Conservation (phyloP, 2,113 vertebrate genomes). For the Naja naja region DNA sequence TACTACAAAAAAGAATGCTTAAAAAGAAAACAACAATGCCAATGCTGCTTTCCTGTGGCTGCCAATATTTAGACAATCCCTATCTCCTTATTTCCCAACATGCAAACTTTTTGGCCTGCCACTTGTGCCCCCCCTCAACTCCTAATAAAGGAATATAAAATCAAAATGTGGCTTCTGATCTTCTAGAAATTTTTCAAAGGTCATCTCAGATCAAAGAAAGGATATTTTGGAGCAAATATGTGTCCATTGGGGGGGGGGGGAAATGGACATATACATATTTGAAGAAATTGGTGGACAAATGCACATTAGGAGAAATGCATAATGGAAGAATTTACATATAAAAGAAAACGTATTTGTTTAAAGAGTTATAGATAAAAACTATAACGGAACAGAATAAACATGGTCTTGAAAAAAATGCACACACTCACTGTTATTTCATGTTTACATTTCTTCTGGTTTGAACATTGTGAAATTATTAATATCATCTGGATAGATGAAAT, state of each 20-base stretch:
- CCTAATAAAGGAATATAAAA: not conserved
- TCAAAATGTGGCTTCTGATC: not conserved
- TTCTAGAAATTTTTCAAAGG: not conserved
- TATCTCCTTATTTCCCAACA: not conserved
- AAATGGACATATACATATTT: not conserved
- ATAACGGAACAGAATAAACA: not conserved
- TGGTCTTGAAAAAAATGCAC: not conserved
- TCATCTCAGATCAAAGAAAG: not conserved
- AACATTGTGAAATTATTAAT: not conserved
- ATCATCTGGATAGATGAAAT: not conserved
- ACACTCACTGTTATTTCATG: not conserved
- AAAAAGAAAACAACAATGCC: not conserved
- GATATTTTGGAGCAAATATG: not conserved
- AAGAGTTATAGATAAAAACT: not conserved
- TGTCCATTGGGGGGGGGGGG: not conserved
- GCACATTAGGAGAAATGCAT: not conserved
- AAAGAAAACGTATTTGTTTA: not conserved
- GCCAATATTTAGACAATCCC: not conserved
- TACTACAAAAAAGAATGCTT: not conserved
- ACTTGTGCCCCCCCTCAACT: not conserved
- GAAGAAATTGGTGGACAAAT: not conserved
- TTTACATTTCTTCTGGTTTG: not conserved
- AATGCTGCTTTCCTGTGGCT: not conserved
- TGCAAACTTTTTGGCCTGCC: not conserved
- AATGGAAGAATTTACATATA: not conserved